phyloP scores from a whole-genome alignment of 2,113 vertebrate species.

The Cricetomys ansorgei region DNA sequence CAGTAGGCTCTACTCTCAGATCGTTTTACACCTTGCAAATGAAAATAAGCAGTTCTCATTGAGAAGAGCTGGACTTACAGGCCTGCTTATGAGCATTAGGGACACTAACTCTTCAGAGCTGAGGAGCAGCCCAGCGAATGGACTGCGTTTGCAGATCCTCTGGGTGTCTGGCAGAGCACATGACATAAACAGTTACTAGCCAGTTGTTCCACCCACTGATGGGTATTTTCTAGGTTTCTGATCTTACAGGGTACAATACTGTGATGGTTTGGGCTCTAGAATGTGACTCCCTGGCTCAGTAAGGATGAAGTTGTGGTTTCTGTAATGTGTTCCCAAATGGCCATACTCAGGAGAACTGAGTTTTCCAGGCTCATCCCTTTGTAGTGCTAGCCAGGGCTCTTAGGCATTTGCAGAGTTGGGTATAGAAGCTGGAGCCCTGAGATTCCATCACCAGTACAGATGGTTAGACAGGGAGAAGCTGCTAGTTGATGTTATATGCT shows the following conservation, averaged over 20 bases:
- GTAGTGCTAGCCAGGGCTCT: neutral
- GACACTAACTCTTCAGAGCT: neutral
- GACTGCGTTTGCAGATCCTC: neutral
- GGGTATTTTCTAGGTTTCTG: neutral
- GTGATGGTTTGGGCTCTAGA: neutral
- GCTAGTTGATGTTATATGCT: neutral
- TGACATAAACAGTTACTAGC: neutral
- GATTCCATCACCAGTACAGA: rapidly evolving
- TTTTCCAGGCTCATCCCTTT: neutral
- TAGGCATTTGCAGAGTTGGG: neutral
- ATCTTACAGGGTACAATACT: neutral
- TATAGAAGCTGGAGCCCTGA: rapidly evolving
- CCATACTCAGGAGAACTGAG: neutral
- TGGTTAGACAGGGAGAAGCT: neutral
- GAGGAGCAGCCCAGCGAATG: neutral
- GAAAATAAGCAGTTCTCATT: neutral
- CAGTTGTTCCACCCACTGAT: neutral
- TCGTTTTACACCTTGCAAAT: neutral
- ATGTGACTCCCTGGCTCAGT: neutral
- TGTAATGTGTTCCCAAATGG: neutral
- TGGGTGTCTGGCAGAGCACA: neutral
- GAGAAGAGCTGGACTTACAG: neutral
- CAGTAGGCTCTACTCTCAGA: neutral
- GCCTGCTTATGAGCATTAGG: neutral
- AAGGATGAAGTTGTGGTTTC: neutral